A percentile compares a stretch with the other conserved stretches of the same genome.
These are phyloP conservation scores for Microplitis manilae DNA, from an alignment of 2,888 invertebrate species.

Conservation along the genomic window DNA sequence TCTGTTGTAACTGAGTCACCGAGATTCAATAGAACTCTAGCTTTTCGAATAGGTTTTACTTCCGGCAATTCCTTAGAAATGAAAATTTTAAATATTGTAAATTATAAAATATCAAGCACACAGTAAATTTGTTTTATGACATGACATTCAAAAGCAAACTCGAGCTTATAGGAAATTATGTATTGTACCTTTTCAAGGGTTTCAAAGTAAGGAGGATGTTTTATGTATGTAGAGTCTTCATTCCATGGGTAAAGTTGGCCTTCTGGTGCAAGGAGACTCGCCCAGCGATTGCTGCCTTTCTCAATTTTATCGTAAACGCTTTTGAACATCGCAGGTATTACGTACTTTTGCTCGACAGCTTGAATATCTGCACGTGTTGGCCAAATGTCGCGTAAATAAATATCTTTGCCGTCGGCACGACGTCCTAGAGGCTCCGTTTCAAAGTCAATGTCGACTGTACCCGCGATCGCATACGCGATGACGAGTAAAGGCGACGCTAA, in stretches of 20 bases:
- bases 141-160: no score
- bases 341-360: slow-evolving; percentile 86
- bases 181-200: slow-evolving; percentile 77
- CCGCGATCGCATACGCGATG: slow-evolving; percentile 97
- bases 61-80: slow-evolving; percentile 76
- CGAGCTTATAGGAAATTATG: no score
- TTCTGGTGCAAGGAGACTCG: slow-evolving; percentile 83
- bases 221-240: slow-evolving; percentile 91
- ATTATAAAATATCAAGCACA: not conserved
- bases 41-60: slow-evolving; percentile 78
- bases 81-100: slow-evolving; percentile 8
- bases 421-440: slow-evolving; percentile 87
- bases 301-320: slow-evolving; percentile 91
- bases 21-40: slow-evolving; percentile 87
- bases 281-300: slow-evolving; percentile 90
- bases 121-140: no score
- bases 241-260: slow-evolving; percentile 95
- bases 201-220: slow-evolving; percentile 96
- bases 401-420: slow-evolving; percentile 78
- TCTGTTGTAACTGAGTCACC: slow-evolving; percentile 99
- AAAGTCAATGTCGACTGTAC: slow-evolving; percentile 95
- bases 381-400: slow-evolving; percentile 97
- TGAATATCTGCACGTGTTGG: slow-evolving; percentile 93
- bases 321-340: slow-evolving; percentile 97
- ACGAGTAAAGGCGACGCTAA: slow-evolving; percentile 97